Base-by-base conservation (phyloP, 2,797 vertebrate genomes). In the Crax fasciolata region DNA sequence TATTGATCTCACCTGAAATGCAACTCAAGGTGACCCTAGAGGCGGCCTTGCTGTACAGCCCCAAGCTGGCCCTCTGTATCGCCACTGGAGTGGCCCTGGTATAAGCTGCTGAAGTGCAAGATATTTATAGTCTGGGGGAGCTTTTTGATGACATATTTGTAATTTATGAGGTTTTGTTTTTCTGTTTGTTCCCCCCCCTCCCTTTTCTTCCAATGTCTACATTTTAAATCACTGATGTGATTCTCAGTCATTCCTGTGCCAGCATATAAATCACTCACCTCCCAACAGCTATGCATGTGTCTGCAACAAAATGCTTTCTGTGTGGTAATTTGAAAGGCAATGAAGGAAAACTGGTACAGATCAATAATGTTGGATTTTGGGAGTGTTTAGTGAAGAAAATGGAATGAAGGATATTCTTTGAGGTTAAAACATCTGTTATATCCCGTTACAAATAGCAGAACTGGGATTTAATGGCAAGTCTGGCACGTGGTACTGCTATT, bases 351-450 rank as follows among this genome's bases (percentile, higher is more conserved):
- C 62, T 46, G 32, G 79, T 92, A 76, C 51, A 88, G 54, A 95
- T 94, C 92, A 96, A 88, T 93, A 96, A 84, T 18, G 70, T 4
- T 44, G 39, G 66, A 82, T 84, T 94, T 92, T 95, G 20, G 55
- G 83, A 74, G 59, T 93, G 73, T 73, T 96, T 67, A 90, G 85
- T 1, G 9, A 41, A 84, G 80, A 86, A 94, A 86, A 90, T 51
- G 24, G 55, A 84, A 66, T 66, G 51, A 78, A 80, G 43, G 35
- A 68, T 93, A 86, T 77, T 87, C 52, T 96, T 93, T 72, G 65
- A 90, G 75, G 58, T 63, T 88, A 81, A 86, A 93, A 89, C 87
- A 92, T 92, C 90, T 96, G 94, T 83, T 93, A 73, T 84, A 89
- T 57, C 52, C 48, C 71, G 86, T 95, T 94, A 79, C 77, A 82